A percentile compares a stretch with the other conserved stretches of the same genome.
Evolutionary conservation across 2,113 vertebrate genomes (phyloP).

Genomic region (Heteronetta atricapilla): DNA sequence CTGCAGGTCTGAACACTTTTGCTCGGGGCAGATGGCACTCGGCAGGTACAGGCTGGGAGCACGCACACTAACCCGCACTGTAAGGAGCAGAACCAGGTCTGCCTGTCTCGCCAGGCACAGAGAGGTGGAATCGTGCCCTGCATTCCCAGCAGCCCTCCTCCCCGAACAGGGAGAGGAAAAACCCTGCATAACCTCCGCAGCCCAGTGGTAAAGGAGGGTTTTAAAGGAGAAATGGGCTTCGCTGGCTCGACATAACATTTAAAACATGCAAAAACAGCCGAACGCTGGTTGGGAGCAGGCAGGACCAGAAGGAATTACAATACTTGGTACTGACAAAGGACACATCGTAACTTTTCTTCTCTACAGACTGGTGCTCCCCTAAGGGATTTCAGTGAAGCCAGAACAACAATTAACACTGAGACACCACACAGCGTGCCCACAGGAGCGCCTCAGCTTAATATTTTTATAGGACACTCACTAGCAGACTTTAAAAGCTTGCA

Average conservation of each 20-base stretch:
- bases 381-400: neutral
- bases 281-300: neutral
- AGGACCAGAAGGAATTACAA: neutral
- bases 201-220: neutral
- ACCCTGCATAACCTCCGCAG: neutral
- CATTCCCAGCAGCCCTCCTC: neutral
- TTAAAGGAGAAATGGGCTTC: neutral
- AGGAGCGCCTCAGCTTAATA: neutral
- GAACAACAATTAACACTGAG: neutral
- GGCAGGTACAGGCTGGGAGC: neutral
- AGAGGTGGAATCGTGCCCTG: neutral
- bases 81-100: neutral
- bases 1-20: fast-evolving
- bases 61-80: fast-evolving
- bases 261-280: neutral
- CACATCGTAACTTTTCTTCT: neutral
- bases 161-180: neutral
- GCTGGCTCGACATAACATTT: neutral
- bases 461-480: neutral
- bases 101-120: neutral
- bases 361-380: neutral
- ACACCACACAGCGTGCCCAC: neutral
- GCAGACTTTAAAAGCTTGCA: neutral
- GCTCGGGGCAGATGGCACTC: neutral
- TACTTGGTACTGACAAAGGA: neutral